Conservation (phyloP, 2,113 vertebrate species). For the Agapornis roseicollis region DNA sequence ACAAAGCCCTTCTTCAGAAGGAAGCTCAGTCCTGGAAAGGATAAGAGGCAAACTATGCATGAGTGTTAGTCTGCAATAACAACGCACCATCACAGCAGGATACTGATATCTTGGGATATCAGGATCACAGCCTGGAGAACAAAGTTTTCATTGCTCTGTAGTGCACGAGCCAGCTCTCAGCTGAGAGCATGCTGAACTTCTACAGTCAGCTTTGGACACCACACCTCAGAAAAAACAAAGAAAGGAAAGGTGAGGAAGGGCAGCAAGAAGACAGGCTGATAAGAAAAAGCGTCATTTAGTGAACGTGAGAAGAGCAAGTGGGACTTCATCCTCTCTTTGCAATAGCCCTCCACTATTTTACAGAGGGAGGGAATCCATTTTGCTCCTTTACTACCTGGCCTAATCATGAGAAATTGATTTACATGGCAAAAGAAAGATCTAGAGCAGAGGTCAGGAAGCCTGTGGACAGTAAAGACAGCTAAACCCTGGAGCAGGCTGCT, state of each 20-base stretch:
- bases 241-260: neutral
- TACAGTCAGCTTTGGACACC: neutral
- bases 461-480: neutral
- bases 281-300: neutral
- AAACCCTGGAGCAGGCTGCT: neutral
- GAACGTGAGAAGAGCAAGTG: fast-evolving
- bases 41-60: neutral
- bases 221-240: neutral
- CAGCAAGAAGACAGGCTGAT: neutral
- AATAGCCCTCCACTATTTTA: neutral
- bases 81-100: neutral
- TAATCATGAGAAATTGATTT: neutral
- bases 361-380: neutral
- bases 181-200: neutral
- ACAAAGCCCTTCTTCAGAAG: neutral
- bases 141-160: neutral
- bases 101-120: neutral
- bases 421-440: neutral
- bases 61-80: neutral
- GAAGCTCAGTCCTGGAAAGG: neutral
- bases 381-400: neutral
- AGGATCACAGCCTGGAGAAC: neutral
- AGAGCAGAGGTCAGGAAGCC: neutral
- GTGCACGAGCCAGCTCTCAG: neutral
- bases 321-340: neutral